These are phyloP conservation scores for Drosophila kohkoa DNA, from an alignment of 1,140 invertebrate genomes.

Conservation along the genomic window DNA sequence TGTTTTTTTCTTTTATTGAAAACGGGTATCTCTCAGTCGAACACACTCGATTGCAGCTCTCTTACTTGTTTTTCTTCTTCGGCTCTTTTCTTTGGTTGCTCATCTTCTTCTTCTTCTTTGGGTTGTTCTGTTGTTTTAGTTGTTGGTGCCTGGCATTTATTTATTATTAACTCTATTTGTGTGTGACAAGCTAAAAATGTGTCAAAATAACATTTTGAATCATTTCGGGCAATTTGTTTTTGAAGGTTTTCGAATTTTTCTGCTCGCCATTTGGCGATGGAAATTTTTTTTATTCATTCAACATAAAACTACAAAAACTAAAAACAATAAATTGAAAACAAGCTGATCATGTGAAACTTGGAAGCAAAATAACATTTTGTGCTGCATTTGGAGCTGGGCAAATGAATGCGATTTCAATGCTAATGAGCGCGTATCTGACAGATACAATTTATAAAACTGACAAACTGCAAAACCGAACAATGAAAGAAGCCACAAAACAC, in stretches of 20 bases:
- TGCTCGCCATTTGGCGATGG: neutral
- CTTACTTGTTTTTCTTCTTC: slow-evolving; percentile 33
- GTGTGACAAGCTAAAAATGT: slow-evolving; percentile 69
- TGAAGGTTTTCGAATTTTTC: slow-evolving; percentile 15
- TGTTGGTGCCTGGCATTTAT: slow-evolving; percentile 45
- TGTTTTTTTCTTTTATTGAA: neutral
- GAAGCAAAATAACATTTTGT: neutral
- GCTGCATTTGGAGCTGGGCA: slow-evolving; percentile 26
- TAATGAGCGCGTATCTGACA: slow-evolving; percentile 80
- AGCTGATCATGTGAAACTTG: slow-evolving; percentile 9
- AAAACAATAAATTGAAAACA: slow-evolving; percentile 1
- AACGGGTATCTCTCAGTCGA: no score
- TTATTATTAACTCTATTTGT: slow-evolving; percentile 74
- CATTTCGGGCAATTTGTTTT: slow-evolving; percentile 37
- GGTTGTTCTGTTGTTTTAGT: slow-evolving; percentile 6
- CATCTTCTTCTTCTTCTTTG: slow-evolving; percentile 21
- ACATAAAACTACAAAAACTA: neutral
- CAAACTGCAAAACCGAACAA: slow-evolving; percentile 53
- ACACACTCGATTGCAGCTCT: neutral
- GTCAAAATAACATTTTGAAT: slow-evolving; percentile 60
- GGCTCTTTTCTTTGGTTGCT: slow-evolving; percentile 1
- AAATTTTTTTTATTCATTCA: slow-evolving; percentile 11
- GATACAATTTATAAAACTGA: slow-evolving; percentile 79
- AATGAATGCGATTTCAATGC: slow-evolving; percentile 70
- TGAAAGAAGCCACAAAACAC: slow-evolving; percentile 20